Evolutionary conservation across 2,888 invertebrate genomes (phyloP).

Genomic region (Tetrapedia diversipes): DNA sequence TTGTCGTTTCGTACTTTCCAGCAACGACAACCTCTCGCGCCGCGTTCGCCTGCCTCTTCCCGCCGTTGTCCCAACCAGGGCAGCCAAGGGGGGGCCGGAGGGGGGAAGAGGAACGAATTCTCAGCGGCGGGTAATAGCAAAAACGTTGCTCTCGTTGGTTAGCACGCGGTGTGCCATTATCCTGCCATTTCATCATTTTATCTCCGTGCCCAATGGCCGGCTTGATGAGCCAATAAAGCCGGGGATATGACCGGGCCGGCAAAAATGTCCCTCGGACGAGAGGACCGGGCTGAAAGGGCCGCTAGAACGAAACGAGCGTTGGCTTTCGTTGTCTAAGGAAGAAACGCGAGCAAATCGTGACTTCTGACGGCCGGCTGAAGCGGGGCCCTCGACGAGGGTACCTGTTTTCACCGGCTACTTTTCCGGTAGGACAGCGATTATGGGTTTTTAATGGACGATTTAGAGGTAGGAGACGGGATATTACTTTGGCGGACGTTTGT

Average conservation of each 20-base stretch:
- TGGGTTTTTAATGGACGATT: constrained; percentile 42
- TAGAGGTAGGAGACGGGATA: not conserved
- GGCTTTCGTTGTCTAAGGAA: constrained; percentile 41
- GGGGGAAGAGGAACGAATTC: constrained; percentile 44
- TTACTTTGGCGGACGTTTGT: constrained; percentile 12
- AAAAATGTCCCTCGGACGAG: constrained; percentile 64
- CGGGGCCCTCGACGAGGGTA: constrained; percentile 34
- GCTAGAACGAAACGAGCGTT: constrained; percentile 2
- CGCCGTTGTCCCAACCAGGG: not conserved
- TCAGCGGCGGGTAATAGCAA: constrained; percentile 52
- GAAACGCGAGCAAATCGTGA: constrained; percentile 45
- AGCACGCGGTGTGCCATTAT: constrained; percentile 64
- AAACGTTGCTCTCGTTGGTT: constrained; percentile 56
- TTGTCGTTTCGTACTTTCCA: constrained; percentile 53
- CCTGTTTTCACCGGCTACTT: constrained; percentile 32
- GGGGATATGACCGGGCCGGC: constrained; percentile 38
- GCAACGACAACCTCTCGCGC: constrained; percentile 52
- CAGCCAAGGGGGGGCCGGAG: no score
- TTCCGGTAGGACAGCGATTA: constrained; percentile 48
- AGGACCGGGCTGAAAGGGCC: no score
- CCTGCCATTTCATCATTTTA: constrained; percentile 69
- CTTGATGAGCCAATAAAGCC: constrained; percentile 68
- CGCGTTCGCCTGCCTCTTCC: not conserved
- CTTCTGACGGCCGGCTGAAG: not conserved
- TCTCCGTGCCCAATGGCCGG: constrained; percentile 52